phyloP scores from a whole-genome alignment of 2,888 invertebrate species.

The Brassicogethes aeneus region DNA sequence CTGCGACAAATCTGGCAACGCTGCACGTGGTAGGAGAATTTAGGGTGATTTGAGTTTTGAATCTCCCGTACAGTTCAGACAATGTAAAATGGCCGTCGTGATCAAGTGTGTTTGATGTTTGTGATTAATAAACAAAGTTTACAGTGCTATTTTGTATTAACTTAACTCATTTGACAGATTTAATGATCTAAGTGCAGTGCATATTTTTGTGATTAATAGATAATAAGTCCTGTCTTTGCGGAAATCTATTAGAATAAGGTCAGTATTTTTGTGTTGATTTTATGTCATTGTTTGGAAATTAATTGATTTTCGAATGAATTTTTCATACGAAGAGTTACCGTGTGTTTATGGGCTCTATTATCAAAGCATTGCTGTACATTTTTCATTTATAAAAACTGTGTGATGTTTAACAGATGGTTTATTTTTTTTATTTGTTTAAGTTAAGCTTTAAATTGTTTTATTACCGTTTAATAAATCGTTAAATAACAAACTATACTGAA shows the following conservation, averaged over 20 bases:
- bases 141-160: constrained; percentile 18
- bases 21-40: constrained; percentile 17
- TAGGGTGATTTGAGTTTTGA: constrained; percentile 9
- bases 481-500: no score
- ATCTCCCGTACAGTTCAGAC: constrained; percentile 12
- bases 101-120: constrained; percentile 14
- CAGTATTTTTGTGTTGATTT: constrained; percentile 19
- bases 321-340: no score
- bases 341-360: no score
- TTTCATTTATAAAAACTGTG: no score
- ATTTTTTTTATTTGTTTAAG: no score
- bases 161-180: constrained; percentile 6
- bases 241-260: constrained; percentile 15
- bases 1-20: no score
- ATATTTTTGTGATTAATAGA: constrained; percentile 3
- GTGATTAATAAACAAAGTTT: constrained; percentile 13
- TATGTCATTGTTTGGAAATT: constrained; percentile 12
- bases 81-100: constrained; percentile 22
- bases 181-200: constrained; percentile 8
- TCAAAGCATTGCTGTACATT: no score
- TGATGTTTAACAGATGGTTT: no score
- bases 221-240: background rate
- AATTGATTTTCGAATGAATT: constrained; percentile 14
- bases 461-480: no score
- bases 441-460: no score